phyloP scores from a whole-genome alignment of 2,113 vertebrate genomes.

The Carassius gibelio region DNA sequence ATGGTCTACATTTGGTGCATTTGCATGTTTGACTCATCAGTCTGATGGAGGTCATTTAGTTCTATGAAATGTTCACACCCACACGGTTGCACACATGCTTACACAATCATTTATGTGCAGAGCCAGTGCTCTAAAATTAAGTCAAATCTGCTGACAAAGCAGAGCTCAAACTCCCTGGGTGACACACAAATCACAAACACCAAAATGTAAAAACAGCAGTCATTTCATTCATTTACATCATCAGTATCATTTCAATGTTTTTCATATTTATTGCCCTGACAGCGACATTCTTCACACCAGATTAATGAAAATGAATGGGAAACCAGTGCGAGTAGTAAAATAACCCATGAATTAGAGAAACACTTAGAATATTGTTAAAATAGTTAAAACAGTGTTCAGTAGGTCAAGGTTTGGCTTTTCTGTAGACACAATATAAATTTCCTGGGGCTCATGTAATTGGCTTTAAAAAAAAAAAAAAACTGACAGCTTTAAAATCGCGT shows the following conservation, averaged over 20 bases:
- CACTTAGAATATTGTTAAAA: neutral
- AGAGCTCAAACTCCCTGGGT: neutral
- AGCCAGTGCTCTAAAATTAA: neutral
- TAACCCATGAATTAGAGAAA: neutral
- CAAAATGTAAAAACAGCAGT: neutral
- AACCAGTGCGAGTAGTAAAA: neutral
- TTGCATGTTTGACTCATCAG: constrained; percentile 12
- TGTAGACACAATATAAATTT: neutral
- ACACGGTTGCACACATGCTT: neutral
- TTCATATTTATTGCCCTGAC: constrained; percentile 4
- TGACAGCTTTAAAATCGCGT: neutral
- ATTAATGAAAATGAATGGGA: constrained; percentile 2
- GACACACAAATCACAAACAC: neutral
- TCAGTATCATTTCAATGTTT: neutral
- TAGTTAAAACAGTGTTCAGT: constrained; percentile 4
- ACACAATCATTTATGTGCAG: constrained; percentile 1
- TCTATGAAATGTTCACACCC: neutral
- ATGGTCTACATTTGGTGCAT: neutral
- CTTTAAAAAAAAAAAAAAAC: neutral
- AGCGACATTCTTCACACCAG: neutral
- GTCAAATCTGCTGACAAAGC: neutral
- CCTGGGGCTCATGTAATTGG: neutral
- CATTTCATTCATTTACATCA: neutral
- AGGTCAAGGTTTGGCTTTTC: neutral
- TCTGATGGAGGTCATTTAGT: constrained; percentile 6